phyloP scores from a whole-genome alignment of 2,797 vertebrate genomes.

The Margarornis squamiger region DNA sequence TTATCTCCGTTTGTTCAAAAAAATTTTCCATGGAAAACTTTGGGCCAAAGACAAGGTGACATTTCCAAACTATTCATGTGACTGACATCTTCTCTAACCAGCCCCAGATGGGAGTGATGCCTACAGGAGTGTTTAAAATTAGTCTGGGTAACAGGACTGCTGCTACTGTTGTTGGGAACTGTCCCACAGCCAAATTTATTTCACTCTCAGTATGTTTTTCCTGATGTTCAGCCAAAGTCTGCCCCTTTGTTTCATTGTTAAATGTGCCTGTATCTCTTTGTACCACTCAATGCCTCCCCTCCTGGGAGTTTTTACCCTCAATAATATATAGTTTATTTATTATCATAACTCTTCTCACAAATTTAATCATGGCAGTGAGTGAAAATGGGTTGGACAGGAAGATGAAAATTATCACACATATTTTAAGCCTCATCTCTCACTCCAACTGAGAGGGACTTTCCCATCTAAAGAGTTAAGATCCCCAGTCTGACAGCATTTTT shows the following conservation, averaged over 20 bases:
- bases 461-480: neutral
- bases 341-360: neutral
- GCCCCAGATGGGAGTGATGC: neutral
- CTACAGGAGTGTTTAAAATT: slow-evolving; percentile 8
- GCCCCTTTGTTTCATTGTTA: neutral
- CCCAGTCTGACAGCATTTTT: neutral
- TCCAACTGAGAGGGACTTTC: neutral
- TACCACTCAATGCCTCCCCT: neutral
- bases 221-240: slow-evolving; percentile 39
- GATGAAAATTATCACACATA: neutral
- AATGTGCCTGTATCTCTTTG: neutral
- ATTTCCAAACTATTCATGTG: neutral
- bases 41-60: neutral
- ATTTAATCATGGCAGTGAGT: neutral
- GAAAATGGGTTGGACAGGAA: neutral
- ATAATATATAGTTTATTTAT: neutral
- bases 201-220: slow-evolving; percentile 9
- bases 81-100: neutral
- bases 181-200: slow-evolving; percentile 22
- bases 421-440: neutral
- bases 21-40: neutral
- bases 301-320: neutral
- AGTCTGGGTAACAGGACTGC: neutral
- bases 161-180: slow-evolving; percentile 13
- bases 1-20: neutral